phyloP scores from a whole-genome alignment of 2,888 invertebrate species.

The Chydorus sphaericus region DNA sequence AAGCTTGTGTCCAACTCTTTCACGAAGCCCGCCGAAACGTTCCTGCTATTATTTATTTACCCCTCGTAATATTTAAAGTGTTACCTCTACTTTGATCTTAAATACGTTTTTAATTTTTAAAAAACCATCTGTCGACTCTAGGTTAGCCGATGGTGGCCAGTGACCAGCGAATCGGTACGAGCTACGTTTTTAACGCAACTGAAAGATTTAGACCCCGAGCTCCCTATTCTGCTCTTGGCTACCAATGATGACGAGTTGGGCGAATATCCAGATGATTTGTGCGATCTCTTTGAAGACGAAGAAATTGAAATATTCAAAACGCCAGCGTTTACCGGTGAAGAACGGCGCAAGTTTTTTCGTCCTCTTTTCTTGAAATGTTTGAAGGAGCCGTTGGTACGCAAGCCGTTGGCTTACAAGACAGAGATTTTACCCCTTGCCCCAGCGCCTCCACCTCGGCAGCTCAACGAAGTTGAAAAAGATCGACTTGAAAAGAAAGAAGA shows the following conservation, averaged over 20 bases:
- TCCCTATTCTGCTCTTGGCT: conserved; percentile 51
- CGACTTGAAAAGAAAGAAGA: conserved; percentile 59
- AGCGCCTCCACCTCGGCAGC: conserved; percentile 36
- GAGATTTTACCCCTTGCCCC: conserved; percentile 51
- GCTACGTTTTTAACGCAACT: conserved; percentile 48
- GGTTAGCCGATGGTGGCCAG: conserved; percentile 41
- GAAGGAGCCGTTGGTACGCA: not conserved
- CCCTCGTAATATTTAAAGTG: no score
- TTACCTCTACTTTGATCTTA: not conserved
- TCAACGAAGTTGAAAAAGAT: conserved; percentile 42
- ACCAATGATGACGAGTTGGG: conserved; percentile 44
- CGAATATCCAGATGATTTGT: conserved; percentile 35
- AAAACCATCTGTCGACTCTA: not conserved
- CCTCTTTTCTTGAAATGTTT: conserved; percentile 40
- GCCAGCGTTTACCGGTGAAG: conserved; percentile 44
- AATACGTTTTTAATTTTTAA: not conserved
- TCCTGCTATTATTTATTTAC: conserved; percentile 59
- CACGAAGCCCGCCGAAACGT: conserved; percentile 57
- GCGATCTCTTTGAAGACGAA: conserved; percentile 46
- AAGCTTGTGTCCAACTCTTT: conserved; percentile 62
- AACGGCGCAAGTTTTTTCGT: conserved; percentile 50
- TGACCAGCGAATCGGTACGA: conserved; percentile 47
- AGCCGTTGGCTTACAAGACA: conserved; percentile 20
- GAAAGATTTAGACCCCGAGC: conserved; percentile 44
- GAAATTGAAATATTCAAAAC: conserved; percentile 54